Evolutionary conservation across 1,140 invertebrate species (phyloP).

Genomic region (Daktulosphaira vitifoliae): DNA sequence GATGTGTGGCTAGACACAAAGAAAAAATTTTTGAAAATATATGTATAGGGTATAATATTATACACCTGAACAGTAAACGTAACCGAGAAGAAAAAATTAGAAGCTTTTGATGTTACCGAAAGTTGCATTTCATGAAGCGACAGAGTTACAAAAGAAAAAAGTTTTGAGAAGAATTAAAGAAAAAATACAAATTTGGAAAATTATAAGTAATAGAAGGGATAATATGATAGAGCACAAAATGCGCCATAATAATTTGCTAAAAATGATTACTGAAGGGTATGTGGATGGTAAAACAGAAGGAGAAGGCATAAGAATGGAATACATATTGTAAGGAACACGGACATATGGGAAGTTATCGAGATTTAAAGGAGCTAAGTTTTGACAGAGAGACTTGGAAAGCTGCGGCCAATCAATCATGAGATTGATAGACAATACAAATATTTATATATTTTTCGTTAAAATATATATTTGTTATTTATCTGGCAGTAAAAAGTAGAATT

Average conservation of each 20-base stretch:
- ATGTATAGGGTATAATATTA: constrained; percentile 24
- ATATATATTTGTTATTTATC: too few relatives aligned
- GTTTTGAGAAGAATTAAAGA: constrained; percentile 16
- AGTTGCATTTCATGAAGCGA: constrained; percentile 26
- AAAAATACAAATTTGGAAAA: constrained; percentile 30
- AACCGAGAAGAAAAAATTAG: constrained; percentile 25
- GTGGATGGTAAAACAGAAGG: constrained; percentile 1
- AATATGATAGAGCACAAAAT: constrained; percentile 17
- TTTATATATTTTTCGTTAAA: too few relatives aligned
- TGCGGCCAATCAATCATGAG: too few relatives aligned
- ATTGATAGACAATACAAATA: too few relatives aligned
- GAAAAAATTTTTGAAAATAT: constrained; percentile 31
- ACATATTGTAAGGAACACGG: too few relatives aligned
- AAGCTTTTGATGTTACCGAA: constrained; percentile 25
- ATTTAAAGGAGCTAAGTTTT: too few relatives aligned
- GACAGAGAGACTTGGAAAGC: too few relatives aligned
- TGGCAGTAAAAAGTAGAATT: too few relatives aligned
- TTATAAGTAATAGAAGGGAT: constrained; percentile 15
- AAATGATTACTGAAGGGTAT: constrained; percentile 19
- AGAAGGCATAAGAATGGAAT: neutral
- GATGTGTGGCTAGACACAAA: neutral
- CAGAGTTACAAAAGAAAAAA: constrained; percentile 27
- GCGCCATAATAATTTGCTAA: constrained; percentile 2
- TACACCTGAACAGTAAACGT: constrained; percentile 20
- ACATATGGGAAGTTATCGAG: too few relatives aligned